Percentiles rank a stretch among this genome's conserved stretches.
Conservation (phyloP, 2,113 vertebrate genomes). For the Narcine bancroftii region DNA sequence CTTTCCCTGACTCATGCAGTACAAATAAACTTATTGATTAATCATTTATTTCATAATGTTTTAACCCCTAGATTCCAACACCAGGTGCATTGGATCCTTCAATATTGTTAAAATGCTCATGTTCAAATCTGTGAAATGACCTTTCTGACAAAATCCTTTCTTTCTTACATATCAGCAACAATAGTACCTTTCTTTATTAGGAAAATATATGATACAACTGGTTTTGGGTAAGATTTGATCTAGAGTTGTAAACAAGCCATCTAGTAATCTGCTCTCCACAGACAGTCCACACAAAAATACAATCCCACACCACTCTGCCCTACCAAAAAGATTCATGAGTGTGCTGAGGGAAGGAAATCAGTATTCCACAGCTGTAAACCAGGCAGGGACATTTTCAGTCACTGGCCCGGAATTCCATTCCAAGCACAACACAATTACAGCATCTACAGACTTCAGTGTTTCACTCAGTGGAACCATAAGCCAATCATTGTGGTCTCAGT, state of each 20-base stretch:
- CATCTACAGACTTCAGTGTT: too few relatives aligned
- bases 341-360: not conserved
- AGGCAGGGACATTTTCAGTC: not conserved
- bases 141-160: not conserved
- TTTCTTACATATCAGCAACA: not conserved
- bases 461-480: too few relatives aligned
- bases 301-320: not conserved
- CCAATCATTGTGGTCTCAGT: too few relatives aligned
- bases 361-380: too few relatives aligned
- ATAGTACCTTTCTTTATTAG: conserved; percentile 4
- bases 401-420: not conserved
- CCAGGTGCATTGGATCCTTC: not conserved
- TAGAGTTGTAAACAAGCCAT: not conserved
- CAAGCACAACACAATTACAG: not conserved
- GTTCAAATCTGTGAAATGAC: not conserved
- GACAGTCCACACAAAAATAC: not conserved
- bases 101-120: conserved; percentile 14
- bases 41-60: too few relatives aligned
- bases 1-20: too few relatives aligned
- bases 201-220: not conserved
- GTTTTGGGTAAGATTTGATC: not conserved
- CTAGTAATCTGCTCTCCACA: conserved; percentile 5
- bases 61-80: too few relatives aligned
- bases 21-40: too few relatives aligned
- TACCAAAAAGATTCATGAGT: not conserved